Conservation (phyloP, 2,113 vertebrate genomes). For the Bufo bufo region DNA sequence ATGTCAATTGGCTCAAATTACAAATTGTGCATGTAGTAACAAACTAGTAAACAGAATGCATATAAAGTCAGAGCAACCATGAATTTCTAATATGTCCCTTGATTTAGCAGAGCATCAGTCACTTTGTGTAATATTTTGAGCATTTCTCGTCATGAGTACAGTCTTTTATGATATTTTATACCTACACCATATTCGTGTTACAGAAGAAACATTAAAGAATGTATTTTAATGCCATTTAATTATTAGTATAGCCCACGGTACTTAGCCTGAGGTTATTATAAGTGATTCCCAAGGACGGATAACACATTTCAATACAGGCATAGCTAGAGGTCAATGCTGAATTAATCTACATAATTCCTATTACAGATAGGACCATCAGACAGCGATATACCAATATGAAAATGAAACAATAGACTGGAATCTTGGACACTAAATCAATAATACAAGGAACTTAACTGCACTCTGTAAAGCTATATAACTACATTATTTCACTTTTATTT, state of each 20-base stretch:
- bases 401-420: constrained; percentile 27
- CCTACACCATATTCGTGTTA: not conserved
- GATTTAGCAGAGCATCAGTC: not conserved
- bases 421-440: constrained; percentile 39
- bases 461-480: constrained; percentile 26
- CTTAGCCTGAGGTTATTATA: constrained; percentile 28
- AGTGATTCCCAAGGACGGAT: constrained; percentile 37
- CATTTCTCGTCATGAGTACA: not conserved
- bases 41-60: too few species aligned
- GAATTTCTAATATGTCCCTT: not conserved
- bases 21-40: too few species aligned
- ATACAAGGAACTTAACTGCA: constrained; percentile 10
- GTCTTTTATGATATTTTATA: not conserved
- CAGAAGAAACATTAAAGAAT: constrained; percentile 15
- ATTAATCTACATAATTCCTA: constrained; percentile 39
- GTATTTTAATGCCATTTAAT: not conserved
- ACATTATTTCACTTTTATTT: constrained; percentile 32
- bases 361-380: constrained; percentile 34
- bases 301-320: constrained; percentile 24
- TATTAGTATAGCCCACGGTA: constrained; percentile 25
- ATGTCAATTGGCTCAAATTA: too few species aligned
- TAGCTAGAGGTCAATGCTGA: constrained; percentile 42
- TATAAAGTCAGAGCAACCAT: too few species aligned
- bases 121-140: not conserved
- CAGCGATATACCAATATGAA: constrained; percentile 9